Evolutionary conservation across 1,140 invertebrate species (phyloP).

Genomic region (Drosophila simulans): DNA sequence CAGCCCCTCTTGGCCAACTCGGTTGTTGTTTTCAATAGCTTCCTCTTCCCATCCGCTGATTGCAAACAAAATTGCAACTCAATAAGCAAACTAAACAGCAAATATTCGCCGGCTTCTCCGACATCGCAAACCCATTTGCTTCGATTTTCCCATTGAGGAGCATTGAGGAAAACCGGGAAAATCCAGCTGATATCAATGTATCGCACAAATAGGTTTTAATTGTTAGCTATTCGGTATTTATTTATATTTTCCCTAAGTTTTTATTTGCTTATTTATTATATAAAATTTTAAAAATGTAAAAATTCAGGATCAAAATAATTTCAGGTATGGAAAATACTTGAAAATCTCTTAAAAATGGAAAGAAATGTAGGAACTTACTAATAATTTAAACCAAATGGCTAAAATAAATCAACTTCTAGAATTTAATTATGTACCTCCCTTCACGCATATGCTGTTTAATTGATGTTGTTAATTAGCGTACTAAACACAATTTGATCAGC

Average conservation of each 20-base stretch:
- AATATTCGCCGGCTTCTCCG: conserved; percentile 43
- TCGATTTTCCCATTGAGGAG: not conserved
- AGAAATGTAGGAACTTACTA: too few species aligned
- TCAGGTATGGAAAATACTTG: too few species aligned
- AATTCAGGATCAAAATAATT: too few species aligned
- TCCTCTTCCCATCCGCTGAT: conserved; percentile 56
- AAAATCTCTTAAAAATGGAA: too few species aligned
- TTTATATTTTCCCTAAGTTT: not conserved
- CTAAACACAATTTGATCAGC: not conserved
- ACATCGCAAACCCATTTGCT: conserved; percentile 8
- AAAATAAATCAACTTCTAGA: too few species aligned
- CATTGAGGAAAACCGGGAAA: conserved; percentile 20
- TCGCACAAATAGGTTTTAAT: conserved; percentile 6
- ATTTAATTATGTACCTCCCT: too few species aligned
- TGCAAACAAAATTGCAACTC: conserved; percentile 79
- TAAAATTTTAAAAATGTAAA: not conserved
- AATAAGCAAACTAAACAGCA: conserved; percentile 77
- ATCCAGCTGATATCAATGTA: conserved; percentile 52
- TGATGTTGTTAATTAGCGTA: not conserved
- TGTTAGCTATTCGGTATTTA: not conserved
- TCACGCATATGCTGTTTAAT: too few species aligned
- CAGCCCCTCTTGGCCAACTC: not conserved
- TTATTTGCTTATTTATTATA: not conserved
- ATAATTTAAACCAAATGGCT: too few species aligned
- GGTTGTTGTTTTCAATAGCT: conserved; percentile 52